A percentile compares a stretch with the other conserved stretches of the same genome.
phyloP scores from a whole-genome alignment of 2,113 vertebrate species.

The Rhinolophus ferrumequinum region DNA sequence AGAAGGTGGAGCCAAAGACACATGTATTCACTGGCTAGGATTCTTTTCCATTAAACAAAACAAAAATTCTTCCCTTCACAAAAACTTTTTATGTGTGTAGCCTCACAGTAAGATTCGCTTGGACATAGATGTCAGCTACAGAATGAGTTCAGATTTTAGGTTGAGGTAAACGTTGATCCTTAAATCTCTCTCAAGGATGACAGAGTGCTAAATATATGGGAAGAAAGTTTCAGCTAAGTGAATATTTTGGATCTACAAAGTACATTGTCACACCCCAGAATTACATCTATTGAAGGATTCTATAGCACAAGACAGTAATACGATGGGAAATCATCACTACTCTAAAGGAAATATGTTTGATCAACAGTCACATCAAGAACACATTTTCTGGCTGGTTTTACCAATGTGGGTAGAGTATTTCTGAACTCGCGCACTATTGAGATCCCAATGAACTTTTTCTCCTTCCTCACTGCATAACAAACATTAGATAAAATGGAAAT shows the following conservation, averaged over 20 bases:
- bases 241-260: not conserved
- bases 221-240: not conserved
- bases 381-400: not conserved
- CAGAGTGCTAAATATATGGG: not conserved
- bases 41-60: conserved; percentile 20
- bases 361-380: not conserved
- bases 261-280: not conserved
- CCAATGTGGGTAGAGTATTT: not conserved
- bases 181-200: not conserved
- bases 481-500: not conserved
- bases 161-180: not conserved
- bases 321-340: not conserved
- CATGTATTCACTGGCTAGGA: conserved; percentile 77
- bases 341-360: not conserved
- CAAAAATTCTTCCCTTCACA: conserved; percentile 2
- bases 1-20: conserved; percentile 89
- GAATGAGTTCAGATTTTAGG: not conserved
- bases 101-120: not conserved
- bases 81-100: not conserved
- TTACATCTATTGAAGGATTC: not conserved
- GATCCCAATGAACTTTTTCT: not conserved
- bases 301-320: not conserved
- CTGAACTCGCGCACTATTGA: not conserved
- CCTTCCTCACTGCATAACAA: not conserved
- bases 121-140: not conserved